These are phyloP conservation scores for Noctua janthina DNA, from an alignment of 2,888 invertebrate genomes.

Conservation along the genomic window DNA sequence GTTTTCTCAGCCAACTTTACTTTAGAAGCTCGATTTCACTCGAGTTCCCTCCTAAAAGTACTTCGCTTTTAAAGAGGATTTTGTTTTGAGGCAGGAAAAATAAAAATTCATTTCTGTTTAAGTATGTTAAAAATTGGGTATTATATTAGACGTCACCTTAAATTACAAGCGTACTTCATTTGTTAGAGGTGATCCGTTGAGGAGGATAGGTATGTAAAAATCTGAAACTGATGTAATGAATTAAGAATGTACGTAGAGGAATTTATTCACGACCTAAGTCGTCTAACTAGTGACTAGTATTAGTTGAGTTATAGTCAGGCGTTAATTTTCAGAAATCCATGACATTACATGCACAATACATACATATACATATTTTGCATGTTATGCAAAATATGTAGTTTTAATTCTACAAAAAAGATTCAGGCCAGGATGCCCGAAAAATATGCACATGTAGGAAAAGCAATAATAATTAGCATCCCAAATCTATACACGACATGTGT, in stretches of 20 bases:
- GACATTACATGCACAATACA: too few relatives aligned
- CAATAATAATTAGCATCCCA: too few relatives aligned
- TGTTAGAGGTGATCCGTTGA: neutral
- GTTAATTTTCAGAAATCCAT: too few relatives aligned
- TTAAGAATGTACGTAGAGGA: neutral
- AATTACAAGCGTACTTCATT: neutral
- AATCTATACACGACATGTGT: too few relatives aligned
- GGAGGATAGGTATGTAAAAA: neutral
- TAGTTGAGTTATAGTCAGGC: too few relatives aligned
- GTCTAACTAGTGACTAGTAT: neutral
- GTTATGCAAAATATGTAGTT: too few relatives aligned
- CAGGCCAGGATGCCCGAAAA: too few relatives aligned
- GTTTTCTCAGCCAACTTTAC: constrained; percentile 53
- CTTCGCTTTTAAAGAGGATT: constrained; percentile 36
- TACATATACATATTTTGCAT: too few relatives aligned
- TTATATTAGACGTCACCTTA: neutral
- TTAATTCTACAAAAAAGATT: too few relatives aligned
- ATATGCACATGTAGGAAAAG: too few relatives aligned
- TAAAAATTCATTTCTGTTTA: neutral
- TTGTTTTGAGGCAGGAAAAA: constrained; percentile 17
- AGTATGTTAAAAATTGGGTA: neutral
- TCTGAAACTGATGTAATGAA: neutral
- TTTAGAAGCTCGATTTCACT: constrained; percentile 54
- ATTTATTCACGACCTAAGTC: neutral
- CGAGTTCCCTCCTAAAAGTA: constrained; percentile 39